Percentiles rank a stretch among this genome's conserved stretches.
These are phyloP conservation scores for Lepidocolaptes lacrymiger DNA, from an alignment of 2,797 vertebrate species.

Conservation along the genomic window DNA sequence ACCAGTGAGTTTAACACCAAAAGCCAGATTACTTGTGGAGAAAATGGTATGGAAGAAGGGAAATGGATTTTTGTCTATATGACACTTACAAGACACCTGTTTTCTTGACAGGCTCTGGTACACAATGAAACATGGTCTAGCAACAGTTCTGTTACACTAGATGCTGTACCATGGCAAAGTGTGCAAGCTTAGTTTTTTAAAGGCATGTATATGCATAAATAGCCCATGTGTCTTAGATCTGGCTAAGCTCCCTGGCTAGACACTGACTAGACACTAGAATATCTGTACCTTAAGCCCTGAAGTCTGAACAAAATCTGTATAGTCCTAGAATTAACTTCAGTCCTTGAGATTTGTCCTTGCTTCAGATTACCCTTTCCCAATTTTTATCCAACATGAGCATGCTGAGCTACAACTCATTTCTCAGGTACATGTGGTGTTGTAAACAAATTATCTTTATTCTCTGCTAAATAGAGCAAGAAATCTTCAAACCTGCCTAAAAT, in stretches of 20 bases:
- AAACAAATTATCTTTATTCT: slow-evolving; percentile 66
- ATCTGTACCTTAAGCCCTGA: slow-evolving; percentile 34
- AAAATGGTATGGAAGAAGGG: neutral
- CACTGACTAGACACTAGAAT: neutral
- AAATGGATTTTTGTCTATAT: neutral
- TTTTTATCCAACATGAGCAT: slow-evolving; percentile 11
- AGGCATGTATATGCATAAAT: neutral
- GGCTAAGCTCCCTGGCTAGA: slow-evolving; percentile 39
- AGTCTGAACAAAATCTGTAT: slow-evolving; percentile 27
- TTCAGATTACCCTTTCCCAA: slow-evolving; percentile 6
- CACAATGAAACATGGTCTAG: neutral
- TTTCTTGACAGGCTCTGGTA: neutral
- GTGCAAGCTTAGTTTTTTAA: neutral
- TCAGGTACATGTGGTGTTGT: slow-evolving; percentile 42
- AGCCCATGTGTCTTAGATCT: neutral
- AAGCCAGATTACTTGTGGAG: neutral
- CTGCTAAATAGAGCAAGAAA: slow-evolving; percentile 66
- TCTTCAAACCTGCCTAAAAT: slow-evolving; percentile 53
- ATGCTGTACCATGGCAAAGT: neutral
- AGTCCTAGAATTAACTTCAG: slow-evolving; percentile 36
- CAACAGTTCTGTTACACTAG: neutral
- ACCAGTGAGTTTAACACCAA: neutral
- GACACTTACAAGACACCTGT: neutral
- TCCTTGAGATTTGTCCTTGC: slow-evolving; percentile 40
- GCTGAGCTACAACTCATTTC: slow-evolving; percentile 45